Percentiles rank a stretch among this genome's conserved stretches.
Evolutionary conservation across 2,797 vertebrate species (phyloP).

Genomic region (Tinamus major): DNA sequence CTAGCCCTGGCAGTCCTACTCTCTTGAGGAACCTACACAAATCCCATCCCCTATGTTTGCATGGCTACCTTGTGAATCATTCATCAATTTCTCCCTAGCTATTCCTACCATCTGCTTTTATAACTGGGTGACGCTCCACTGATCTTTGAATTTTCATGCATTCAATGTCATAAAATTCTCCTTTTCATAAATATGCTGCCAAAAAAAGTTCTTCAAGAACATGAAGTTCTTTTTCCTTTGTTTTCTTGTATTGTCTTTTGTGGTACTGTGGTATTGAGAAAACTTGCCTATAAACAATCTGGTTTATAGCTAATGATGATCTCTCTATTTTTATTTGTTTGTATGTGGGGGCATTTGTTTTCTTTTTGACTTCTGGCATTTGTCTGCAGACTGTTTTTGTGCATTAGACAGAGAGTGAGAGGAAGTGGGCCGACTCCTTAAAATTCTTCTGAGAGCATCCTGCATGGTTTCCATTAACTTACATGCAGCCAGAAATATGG

Average conservation of each 20-base stretch:
- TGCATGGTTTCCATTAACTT: background rate
- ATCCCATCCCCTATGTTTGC: rapidly evolving
- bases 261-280: background rate
- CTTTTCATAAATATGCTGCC: background rate
- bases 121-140: rapidly evolving
- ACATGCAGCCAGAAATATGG: background rate
- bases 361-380: background rate
- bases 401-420: background rate
- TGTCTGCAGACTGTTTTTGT: background rate
- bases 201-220: background rate
- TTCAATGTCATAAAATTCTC: background rate
- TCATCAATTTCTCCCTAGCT: background rate
- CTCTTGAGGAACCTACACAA: background rate
- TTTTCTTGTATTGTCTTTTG: background rate
- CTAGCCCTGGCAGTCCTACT: background rate
- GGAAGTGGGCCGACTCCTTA: background rate
- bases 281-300: background rate
- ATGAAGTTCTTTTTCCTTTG: background rate
- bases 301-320: background rate
- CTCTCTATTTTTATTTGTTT: background rate
- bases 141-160: background rate
- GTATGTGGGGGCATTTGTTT: background rate
- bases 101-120: background rate
- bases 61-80: rapidly evolving
- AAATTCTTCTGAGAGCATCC: background rate